Percentiles rank a stretch among this genome's conserved stretches.
Conservation (phyloP, 2,113 vertebrate genomes). For the Erythrolamprus reginae region DNA sequence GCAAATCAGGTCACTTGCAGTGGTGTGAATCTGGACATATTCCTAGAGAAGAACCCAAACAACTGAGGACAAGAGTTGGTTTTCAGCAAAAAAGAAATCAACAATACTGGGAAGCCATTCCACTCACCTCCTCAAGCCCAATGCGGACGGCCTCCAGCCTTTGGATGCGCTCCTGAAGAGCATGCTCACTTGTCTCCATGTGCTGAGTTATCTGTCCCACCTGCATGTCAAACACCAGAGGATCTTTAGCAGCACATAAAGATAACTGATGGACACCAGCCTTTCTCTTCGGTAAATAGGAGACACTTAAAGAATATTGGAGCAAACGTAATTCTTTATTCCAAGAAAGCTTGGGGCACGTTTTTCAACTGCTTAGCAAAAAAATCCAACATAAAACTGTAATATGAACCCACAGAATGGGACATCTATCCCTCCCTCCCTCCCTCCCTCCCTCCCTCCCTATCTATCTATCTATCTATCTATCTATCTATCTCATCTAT, state of each 20-base stretch:
- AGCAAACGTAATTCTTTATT: neutral
- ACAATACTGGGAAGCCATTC: neutral
- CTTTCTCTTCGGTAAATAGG: neutral
- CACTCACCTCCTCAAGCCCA: conserved; percentile 84
- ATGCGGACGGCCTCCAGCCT: conserved; percentile 79
- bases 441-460: neutral
- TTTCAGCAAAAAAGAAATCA: neutral
- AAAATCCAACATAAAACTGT: neutral
- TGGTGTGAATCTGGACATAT: neutral
- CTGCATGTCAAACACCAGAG: conserved; percentile 57
- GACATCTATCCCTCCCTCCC: neutral
- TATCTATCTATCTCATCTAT: too few relatives aligned
- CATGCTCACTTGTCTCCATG: conserved; percentile 75
- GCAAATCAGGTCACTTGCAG: too few relatives aligned
- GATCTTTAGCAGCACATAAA: neutral
- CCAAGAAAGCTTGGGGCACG: neutral
- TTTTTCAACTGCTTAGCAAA: neutral
- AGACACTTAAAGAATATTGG: neutral
- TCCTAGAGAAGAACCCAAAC: neutral
- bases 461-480: too few relatives aligned
- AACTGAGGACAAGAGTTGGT: neutral
- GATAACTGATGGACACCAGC: neutral
- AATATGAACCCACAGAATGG: neutral
- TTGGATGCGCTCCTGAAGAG: conserved; percentile 80
- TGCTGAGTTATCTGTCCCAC: conserved; percentile 78